phyloP scores from a whole-genome alignment of 2,888 invertebrate species.

The Seira sanloemensis region DNA sequence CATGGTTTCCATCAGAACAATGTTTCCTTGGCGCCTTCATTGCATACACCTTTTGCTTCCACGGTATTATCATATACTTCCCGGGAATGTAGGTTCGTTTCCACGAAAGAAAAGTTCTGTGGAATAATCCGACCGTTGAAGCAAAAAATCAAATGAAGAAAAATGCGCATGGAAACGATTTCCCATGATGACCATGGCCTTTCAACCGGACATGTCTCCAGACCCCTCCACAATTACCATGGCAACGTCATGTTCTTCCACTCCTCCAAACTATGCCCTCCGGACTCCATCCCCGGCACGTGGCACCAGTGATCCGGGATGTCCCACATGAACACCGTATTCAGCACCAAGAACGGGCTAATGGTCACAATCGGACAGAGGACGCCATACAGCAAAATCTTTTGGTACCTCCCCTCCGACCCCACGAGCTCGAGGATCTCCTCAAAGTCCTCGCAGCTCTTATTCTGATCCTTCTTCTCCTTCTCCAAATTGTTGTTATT shows the following conservation, averaged over 20 bases:
- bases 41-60: no score
- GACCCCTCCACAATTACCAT: no score
- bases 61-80: no score
- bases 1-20: no score
- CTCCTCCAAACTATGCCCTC: slow-evolving; percentile 77
- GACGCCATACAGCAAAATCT: slow-evolving; percentile 77
- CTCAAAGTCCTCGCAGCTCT: slow-evolving; percentile 77
- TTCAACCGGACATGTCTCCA: no score
- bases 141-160: no score
- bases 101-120: no score
- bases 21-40: no score
- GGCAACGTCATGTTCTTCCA: slow-evolving; percentile 79
- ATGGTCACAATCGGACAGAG: slow-evolving; percentile 76
- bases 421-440: slow-evolving; percentile 78
- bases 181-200: no score
- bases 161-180: no score
- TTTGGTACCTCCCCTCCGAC: slow-evolving; percentile 79
- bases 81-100: no score
- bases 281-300: slow-evolving; percentile 78
- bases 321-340: slow-evolving; percentile 78
- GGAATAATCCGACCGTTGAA: no score
- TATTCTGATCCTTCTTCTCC: slow-evolving; percentile 1
- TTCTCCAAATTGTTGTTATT: not conserved
- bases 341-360: slow-evolving; percentile 78
- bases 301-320: slow-evolving; percentile 80